Evolutionary conservation across 2,797 vertebrate species (phyloP).

Genomic region (Tokudaia tokunoshimensis): DNA sequence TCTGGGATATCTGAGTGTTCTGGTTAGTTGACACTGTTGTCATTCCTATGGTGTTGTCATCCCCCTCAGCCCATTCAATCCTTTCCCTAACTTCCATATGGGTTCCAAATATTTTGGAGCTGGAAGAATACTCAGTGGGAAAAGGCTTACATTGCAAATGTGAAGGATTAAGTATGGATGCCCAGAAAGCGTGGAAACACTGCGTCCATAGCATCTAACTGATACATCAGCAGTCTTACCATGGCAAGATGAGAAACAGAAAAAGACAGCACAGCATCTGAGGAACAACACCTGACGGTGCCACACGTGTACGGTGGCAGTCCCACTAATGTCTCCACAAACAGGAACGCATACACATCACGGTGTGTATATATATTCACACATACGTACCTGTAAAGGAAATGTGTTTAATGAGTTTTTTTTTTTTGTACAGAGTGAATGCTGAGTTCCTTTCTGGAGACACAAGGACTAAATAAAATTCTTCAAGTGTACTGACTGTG

Average conservation of each 20-base stretch:
- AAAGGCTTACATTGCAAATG: neutral
- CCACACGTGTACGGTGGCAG: neutral
- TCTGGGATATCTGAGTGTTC: no score
- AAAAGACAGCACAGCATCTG: neutral
- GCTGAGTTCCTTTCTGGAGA: constrained; percentile 10
- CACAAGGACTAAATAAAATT: neutral
- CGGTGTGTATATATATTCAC: no score
- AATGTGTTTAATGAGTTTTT: neutral
- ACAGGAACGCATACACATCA: neutral
- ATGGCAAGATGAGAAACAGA: neutral
- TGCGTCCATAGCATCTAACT: no score
- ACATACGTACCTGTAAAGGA: neutral
- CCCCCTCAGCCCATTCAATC: no score
- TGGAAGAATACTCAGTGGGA: no score
- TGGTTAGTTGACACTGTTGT: no score
- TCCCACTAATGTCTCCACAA: neutral
- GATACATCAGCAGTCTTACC: neutral
- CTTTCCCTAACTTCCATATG: no score
- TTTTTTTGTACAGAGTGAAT: neutral
- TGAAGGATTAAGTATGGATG: neutral
- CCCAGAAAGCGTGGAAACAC: no score
- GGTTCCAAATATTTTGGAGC: neutral
- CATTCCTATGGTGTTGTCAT: no score
- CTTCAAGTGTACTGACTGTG: neutral
- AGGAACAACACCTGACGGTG: no score